Conservation (phyloP, 2,113 vertebrate genomes). For the Litocranius walleri region DNA sequence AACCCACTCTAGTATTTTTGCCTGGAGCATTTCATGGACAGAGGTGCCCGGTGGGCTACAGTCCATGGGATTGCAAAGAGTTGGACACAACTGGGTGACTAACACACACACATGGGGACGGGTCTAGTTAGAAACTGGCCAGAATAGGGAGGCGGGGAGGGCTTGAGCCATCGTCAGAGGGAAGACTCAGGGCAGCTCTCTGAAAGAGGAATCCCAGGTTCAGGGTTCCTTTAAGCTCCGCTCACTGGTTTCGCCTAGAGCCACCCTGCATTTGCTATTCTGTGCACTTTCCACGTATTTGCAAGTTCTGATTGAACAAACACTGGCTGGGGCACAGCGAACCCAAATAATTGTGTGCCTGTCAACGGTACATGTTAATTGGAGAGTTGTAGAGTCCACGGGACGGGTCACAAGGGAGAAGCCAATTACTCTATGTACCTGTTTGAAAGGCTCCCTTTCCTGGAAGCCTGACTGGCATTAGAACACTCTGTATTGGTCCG, state of each 20-base stretch:
- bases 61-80: neutral
- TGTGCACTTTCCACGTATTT: slow-evolving; percentile 40
- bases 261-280: slow-evolving; percentile 58
- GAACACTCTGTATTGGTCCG: slow-evolving; percentile 75
- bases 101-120: neutral
- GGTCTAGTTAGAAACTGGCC: neutral
- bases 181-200: neutral
- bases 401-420: slow-evolving; percentile 75
- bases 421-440: slow-evolving; percentile 79
- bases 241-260: neutral
- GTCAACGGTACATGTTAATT: slow-evolving; percentile 79
- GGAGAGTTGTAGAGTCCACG: slow-evolving; percentile 68
- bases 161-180: neutral
- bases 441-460: slow-evolving; percentile 71
- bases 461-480: slow-evolving; percentile 75
- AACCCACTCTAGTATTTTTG: neutral
- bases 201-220: neutral
- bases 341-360: slow-evolving; percentile 73
- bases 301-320: slow-evolving; percentile 75
- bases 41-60: neutral
- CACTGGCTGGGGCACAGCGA: slow-evolving; percentile 60
- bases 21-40: neutral
- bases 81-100: neutral
- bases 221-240: slow-evolving; percentile 23
- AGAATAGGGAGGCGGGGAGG: neutral